Base-by-base conservation (phyloP, 2,888 invertebrate species). In the Pheosia gnoma region DNA sequence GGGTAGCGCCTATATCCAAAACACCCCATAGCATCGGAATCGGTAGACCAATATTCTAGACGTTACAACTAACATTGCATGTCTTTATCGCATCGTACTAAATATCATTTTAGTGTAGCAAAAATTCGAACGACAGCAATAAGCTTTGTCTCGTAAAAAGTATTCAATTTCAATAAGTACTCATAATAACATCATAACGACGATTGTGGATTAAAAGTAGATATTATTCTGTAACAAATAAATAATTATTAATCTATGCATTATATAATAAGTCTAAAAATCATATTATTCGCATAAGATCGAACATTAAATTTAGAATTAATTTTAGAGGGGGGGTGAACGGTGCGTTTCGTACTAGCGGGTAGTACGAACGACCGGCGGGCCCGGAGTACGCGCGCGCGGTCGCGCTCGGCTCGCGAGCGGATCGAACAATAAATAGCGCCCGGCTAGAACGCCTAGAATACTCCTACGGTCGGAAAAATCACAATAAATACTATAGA, bases 401-500 rank as follows among this genome's bases (percentile, higher is more conserved):
- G n/a, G n/a, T 25, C 25, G 25, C 25, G 25, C 25, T 25, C 55
- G 59, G 53, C 9, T 11, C 49, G 62, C 55, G 43, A 4, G 43
- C 38, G 52, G 9, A 36, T 37, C 37, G 53, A 37, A 53, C 37
- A 55, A 38, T n/a, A 37, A 38, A 81, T 81, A 83, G 69, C 75
- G 80, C 79, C 77, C 77, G 76, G 71, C 71, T 75, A 77, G 78
- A 81, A 81, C 80, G 74, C 75, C 82, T 81, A 79, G 72, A 79
- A 78, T 74, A 77, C 80, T 75, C 78, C 82, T 54, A 56, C 56
- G 56, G 56, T 86, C 83, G 84, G 85, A 85, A 85, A 85, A 82
- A 90, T 89, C 88, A 90, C 90, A 91, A 90, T 90, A 91, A 91
- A 91, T 90, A 91, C 84, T 91, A 90, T 84, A 75, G 77, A 70